These are phyloP conservation scores for Tenebrosternarchus preto DNA, from an alignment of 2,113 vertebrate species.

Conservation along the genomic window DNA sequence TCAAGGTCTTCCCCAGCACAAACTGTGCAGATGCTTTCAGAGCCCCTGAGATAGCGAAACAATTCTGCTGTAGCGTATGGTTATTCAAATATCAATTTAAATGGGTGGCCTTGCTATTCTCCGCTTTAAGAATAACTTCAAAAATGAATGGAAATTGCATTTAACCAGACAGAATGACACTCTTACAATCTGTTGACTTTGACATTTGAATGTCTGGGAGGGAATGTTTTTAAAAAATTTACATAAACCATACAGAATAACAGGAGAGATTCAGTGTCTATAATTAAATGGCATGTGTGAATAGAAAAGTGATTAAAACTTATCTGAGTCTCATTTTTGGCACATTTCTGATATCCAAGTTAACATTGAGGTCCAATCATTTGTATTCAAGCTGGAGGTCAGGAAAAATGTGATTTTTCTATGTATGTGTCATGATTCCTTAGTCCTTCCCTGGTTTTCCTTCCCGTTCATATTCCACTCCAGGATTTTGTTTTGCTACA, in stretches of 20 bases:
- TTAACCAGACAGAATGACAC: constrained; percentile 42
- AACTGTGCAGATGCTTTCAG: constrained; percentile 41
- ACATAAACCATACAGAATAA: constrained; percentile 14
- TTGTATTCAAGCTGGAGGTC: constrained; percentile 17
- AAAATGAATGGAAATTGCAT: constrained; percentile 50
- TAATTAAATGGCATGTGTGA: constrained; percentile 42
- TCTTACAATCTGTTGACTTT: constrained; percentile 25
- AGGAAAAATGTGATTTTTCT: constrained; percentile 25
- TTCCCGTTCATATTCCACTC: too few species aligned
- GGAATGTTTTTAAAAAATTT: constrained; percentile 17
- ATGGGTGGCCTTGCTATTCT: constrained; percentile 56
- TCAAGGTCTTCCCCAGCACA: constrained; percentile 52
- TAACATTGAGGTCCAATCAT: constrained; percentile 14
- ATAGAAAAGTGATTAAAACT: constrained; percentile 31
- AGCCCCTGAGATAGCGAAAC: constrained; percentile 35
- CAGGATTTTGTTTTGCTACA: too few species aligned
- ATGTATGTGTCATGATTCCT: neutral
- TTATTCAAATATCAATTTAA: constrained; percentile 57
- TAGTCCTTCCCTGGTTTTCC: too few species aligned
- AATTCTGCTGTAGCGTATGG: constrained; percentile 16
- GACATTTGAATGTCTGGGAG: constrained; percentile 35
- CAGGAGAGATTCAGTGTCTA: constrained; percentile 34
- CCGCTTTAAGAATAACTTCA: constrained; percentile 43
- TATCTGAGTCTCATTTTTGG: constrained; percentile 23
- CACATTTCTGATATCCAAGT: constrained; percentile 26